Base-by-base conservation (phyloP, 2,888 invertebrate genomes). In the Dorcus hopei region DNA sequence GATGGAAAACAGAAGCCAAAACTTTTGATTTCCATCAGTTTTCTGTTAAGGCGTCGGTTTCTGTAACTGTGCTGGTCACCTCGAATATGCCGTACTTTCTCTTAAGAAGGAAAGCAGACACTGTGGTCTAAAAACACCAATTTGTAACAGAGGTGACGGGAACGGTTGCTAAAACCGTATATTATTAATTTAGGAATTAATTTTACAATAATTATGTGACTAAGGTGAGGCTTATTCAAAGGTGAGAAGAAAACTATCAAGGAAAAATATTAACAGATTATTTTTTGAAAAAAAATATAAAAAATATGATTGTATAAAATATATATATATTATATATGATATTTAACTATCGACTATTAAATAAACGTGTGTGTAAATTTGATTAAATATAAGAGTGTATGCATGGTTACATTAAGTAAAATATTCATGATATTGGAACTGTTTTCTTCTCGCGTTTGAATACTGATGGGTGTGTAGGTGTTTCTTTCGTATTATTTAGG, bases 161-260 rank as follows among this genome's bases (percentile, higher is more conserved):
- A 6, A 33, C 26, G 26, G 26, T 33, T 33, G 49, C 54, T 49
- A 54, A 54, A 47, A 54, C 41, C 42, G 42, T 52, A 59, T 56
- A 52, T 59, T 54, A 70, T 74, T 72, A 70, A 70, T 77, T 79
- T 79, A 79, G 75, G 76, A 74, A 74, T 74, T 74, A 74, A 73
- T 76, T 70, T 75, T 77, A 79, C 77, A 77, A 77, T 79, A 79
- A 78, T 75, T 75, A 75, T 77, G 76, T 74, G 72, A 75, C 68
- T 72, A 72, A 75, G 76, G 72, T 74, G 74, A 75, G 74, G 74
- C 74, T 71, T 72, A 40, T 77, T 77, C 77, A 77, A 68, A 70
- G 77, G 77, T 74, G 72, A 76, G 76, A 77, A 77, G 78, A 77
- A 77, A 67, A 71, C 65, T 68, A 68, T 65, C 69, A 65, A 70